Base-by-base conservation (phyloP, 2,797 vertebrate genomes). In the Mastacembelus armatus region DNA sequence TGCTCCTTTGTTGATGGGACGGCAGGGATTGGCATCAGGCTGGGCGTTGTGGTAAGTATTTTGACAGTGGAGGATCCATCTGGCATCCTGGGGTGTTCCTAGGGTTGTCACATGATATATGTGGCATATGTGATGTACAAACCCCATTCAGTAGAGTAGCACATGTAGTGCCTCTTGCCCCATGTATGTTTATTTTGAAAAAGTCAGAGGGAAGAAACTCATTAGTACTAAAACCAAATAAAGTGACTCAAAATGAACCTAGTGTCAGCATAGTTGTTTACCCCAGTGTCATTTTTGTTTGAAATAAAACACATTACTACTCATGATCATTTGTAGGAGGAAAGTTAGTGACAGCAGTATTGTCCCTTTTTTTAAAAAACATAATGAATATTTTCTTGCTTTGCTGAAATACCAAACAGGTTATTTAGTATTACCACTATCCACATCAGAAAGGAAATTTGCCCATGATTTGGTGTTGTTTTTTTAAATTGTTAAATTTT, bases 1-100 rank as follows among this genome's bases (percentile, higher is more conserved):
- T 78, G 75, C 71, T 74, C 61, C 71, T 77, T 67, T 90, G 76
- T 71, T 63, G 77, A 73, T 68, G 80, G 33, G 61, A 74, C 83
- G 63, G 76, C 86, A 91, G 91, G 87, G 76, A 82, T 90, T 71
- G 78, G 89, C 76, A 85, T 91, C 80, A 88, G 86, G 78, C 81
- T 89, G 81, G 83, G 80, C 60, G 61, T 80, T 32, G 66, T 75
- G 91, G 91, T 92, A 40, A 93, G 91, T 93, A 78, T 38, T 49
- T 61, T 54, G 79, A 81, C 74, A 51, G 68, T 2, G 59, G 58
- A 62, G 75, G 67, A 67, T 79, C 60, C 38, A 66, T 76, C 60
- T 80, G 72, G 69, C 79, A 61, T 49, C 66, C 66, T 68, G n/a
- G 80, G 77, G 48, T 32, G 47, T 10, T 19, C 38, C 79, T 27